Evolutionary conservation across 2,888 invertebrate species (phyloP).

Genomic region (Sminthurides aquaticus): DNA sequence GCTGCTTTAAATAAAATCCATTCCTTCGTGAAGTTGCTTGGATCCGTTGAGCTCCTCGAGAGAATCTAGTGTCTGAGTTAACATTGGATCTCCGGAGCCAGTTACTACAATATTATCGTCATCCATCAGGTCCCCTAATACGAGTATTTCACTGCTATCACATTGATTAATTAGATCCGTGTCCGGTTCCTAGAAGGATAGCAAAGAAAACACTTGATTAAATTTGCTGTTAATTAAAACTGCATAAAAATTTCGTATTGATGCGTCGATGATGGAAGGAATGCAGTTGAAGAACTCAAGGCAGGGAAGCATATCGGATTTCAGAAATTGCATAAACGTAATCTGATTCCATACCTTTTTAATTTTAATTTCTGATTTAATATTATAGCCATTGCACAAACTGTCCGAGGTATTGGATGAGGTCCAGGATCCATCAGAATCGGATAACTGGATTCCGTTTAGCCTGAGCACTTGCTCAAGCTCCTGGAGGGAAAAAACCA

Average conservation of each 20-base stretch:
- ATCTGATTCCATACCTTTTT: constrained; percentile 17
- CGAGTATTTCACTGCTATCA: constrained; percentile 10
- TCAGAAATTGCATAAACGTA: too few species aligned
- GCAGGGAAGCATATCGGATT: too few species aligned
- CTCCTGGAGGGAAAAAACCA: constrained; percentile 56
- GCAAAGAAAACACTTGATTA: background rate
- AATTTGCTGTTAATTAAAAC: too few species aligned
- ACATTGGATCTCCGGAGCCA: constrained; percentile 55
- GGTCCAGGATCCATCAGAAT: constrained; percentile 6
- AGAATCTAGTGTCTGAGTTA: constrained; percentile 44
- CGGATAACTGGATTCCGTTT: constrained; percentile 53
- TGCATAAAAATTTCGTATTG: too few species aligned
- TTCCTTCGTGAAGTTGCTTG: constrained; percentile 31
- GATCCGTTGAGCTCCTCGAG: constrained; percentile 13
- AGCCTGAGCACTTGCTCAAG: constrained; percentile 68
- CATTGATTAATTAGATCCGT: constrained; percentile 12
- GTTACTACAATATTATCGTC: constrained; percentile 47
- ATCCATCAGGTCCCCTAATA: constrained; percentile 59
- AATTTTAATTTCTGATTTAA: constrained; percentile 13
- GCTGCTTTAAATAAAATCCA: constrained; percentile 31
- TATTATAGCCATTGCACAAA: constrained; percentile 4
- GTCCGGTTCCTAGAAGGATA: constrained; percentile 27
- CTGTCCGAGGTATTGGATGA: background rate
- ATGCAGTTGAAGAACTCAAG: too few species aligned
- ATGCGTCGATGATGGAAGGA: too few species aligned